Evolutionary conservation across 2,888 invertebrate genomes (phyloP).

Genomic region (Drosophila austrosaltans): DNA sequence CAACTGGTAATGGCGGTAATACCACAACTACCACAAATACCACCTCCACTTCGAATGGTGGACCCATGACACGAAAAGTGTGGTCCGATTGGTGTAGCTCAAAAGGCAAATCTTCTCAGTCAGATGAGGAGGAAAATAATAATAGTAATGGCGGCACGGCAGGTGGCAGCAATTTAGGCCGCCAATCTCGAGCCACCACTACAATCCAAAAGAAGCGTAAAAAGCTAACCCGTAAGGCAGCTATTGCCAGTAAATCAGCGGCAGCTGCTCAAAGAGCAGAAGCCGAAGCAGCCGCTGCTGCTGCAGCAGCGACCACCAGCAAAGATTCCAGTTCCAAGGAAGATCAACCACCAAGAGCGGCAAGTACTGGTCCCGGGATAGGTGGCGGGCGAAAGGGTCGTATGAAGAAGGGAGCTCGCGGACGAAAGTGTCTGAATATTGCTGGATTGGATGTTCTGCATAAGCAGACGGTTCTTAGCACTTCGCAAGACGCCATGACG

Average conservation of each 20-base stretch:
- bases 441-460: conserved; percentile 94
- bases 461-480: conserved; percentile 94
- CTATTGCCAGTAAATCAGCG: conserved; percentile 81
- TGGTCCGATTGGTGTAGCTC: conserved; percentile 90
- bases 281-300: conserved; percentile 83
- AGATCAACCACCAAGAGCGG: conserved; percentile 78
- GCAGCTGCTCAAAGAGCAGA: conserved; percentile 83
- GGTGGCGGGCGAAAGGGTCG: conserved; percentile 84
- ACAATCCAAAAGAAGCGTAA: conserved; percentile 82
- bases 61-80: conserved; percentile 89
- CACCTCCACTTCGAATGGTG: conserved; percentile 66
- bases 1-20: conserved; percentile 67
- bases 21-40: conserved; percentile 58
- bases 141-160: conserved; percentile 72
- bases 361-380: conserved; percentile 63
- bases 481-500: conserved; percentile 89
- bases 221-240: conserved; percentile 83
- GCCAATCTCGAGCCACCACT: conserved; percentile 69
- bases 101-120: conserved; percentile 86
- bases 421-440: conserved; percentile 89
- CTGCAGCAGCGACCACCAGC: conserved; percentile 59
- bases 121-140: conserved; percentile 86
- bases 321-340: conserved; percentile 82
- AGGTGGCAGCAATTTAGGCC: conserved; percentile 36
- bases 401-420: conserved; percentile 86